Base-by-base conservation (phyloP, 2,113 vertebrate species). In the Antigone vipio region DNA sequence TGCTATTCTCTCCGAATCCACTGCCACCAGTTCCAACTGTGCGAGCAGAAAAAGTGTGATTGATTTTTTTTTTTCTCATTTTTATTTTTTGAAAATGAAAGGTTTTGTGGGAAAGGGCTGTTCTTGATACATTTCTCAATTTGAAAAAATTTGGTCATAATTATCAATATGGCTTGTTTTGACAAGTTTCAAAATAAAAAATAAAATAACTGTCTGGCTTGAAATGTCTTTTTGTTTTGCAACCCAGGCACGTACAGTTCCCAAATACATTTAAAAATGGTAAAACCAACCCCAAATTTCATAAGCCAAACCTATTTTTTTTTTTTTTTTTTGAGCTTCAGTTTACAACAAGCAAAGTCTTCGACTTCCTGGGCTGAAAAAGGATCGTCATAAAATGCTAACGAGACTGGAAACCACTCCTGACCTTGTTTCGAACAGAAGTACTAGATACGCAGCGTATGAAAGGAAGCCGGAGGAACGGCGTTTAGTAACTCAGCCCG, bases 271-370 rank as follows among this genome's bases (percentile, higher is more conserved):
- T 93, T 71, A 92, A 85, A 95, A 95, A 94, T 91, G 91, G 95
- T 38, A 86, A 96, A 95, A 92, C 79, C 91, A 84, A 80, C 1
- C 91, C 94, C 94, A 95, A 95, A 93, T 90, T 93, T 95, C 92
- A 68, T 80, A 78, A 95, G 83, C 85, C 88, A 90, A 90, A 88
- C 45, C 22, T 42, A 40, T 55, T 62, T 76, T 17, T 16, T 35
- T 32, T 40, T n/a, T 22, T 50, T n/a, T 23, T 32, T 30, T 64
- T 78, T 4, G 56, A 88, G 71, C 84, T 86, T 86, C 83, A 59
- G 26, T 81, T 95, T 81, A 44, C 49, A 78, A 47, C 29, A 20
- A 56, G 75, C 22, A 0, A 75, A 89, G 26, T 3, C 10, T 10
- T 32, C 0, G 0, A 40, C 56, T 49, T 75, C 66, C 49, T 19